Conservation (phyloP, 2,797 vertebrate genomes). For the Dermochelys coriacea region DNA sequence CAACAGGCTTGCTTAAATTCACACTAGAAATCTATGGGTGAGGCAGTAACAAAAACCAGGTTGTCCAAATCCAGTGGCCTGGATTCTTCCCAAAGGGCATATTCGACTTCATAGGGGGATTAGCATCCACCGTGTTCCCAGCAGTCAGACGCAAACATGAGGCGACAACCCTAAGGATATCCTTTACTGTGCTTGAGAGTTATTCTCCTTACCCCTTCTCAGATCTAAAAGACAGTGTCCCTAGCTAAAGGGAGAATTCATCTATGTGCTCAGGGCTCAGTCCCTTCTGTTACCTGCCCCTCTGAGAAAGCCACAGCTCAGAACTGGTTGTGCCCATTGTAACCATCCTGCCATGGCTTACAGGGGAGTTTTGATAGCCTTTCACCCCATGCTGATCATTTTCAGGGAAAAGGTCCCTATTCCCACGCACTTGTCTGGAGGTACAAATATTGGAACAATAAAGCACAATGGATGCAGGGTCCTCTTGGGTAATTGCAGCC, state of each 20-base stretch:
- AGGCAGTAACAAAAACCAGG: not conserved
- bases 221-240: not conserved
- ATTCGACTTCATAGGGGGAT: no score
- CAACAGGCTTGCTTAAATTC: not conserved
- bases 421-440: not conserved
- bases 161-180: not conserved
- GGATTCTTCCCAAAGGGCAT: not conserved
- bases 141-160: not conserved
- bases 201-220: not conserved
- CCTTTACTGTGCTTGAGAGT: not conserved
- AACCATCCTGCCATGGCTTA: not conserved
- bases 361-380: not conserved
- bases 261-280: not conserved
- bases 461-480: not conserved
- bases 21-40: not conserved
- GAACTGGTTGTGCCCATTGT: not conserved
- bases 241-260: not conserved
- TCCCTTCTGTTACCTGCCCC: not conserved
- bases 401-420: not conserved
- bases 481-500: constrained; percentile 27
- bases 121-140: not conserved
- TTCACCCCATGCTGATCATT: not conserved
- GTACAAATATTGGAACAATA: constrained; percentile 3
- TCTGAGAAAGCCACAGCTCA: not conserved
- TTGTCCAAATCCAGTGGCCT: not conserved